Evolutionary conservation across 2,797 vertebrate genomes (phyloP).

Genomic region (Crax fasciolata): DNA sequence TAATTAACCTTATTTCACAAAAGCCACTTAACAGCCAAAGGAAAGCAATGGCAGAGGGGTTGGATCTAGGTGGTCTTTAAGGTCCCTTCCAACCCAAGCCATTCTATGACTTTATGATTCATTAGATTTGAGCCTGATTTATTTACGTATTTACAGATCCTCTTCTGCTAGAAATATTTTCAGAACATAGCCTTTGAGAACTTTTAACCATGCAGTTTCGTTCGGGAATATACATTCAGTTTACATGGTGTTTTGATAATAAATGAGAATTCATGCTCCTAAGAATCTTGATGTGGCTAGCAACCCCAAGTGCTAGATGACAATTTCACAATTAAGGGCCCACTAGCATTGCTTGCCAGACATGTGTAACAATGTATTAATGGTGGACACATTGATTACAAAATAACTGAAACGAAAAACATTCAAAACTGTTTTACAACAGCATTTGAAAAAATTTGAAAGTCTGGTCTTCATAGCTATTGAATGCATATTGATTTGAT

Average conservation of each 20-base stretch:
- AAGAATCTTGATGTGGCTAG: not conserved
- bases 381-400: not conserved
- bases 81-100: too few species aligned
- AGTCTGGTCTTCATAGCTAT: not conserved
- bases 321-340: not conserved
- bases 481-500: not conserved
- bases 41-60: not conserved
- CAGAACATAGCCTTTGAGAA: not conserved
- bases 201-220: not conserved
- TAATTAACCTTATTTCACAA: not conserved
- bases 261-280: not conserved
- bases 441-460: not conserved
- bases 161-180: not conserved
- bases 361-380: not conserved
- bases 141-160: not conserved
- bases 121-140: not conserved
- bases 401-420: not conserved
- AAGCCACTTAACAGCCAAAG: not conserved
- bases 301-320: not conserved
- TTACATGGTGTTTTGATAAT: not conserved
- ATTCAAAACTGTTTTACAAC: not conserved
- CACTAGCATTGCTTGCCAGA: not conserved
- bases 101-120: not conserved
- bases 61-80: too few species aligned
- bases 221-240: not conserved